Conservation (phyloP, 2,797 vertebrate species). For the Otolemur crassicaudatus region DNA sequence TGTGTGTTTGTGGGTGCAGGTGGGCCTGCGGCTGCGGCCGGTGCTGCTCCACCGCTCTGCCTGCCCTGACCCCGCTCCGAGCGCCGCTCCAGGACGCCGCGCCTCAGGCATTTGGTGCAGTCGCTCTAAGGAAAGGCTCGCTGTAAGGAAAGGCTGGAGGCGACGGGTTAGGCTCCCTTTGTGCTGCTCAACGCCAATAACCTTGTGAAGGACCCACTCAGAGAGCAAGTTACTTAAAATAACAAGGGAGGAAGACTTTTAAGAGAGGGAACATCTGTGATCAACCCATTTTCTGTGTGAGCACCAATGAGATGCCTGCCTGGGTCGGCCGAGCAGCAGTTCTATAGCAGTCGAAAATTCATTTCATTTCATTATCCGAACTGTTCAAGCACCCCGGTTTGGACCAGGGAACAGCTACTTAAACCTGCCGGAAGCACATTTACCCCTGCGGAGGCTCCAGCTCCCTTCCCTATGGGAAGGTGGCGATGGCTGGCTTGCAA, state of each 20-base stretch:
- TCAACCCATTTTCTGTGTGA: slow-evolving; percentile 60
- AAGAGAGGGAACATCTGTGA: slow-evolving; percentile 65
- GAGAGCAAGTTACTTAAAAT: slow-evolving; percentile 50
- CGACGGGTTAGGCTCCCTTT: background rate
- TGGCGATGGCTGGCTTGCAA: slow-evolving; percentile 12
- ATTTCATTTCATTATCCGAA: slow-evolving; percentile 84
- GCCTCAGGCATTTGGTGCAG: fast-evolving
- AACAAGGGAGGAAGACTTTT: slow-evolving; percentile 19
- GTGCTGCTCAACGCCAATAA: background rate
- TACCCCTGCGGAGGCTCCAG: slow-evolving; percentile 81
- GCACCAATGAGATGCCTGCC: slow-evolving; percentile 33
- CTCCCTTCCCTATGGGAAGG: slow-evolving; percentile 69
- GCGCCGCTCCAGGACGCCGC: fast-evolving
- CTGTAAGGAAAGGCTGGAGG: background rate
- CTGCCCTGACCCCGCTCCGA: background rate
- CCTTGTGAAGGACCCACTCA: background rate
- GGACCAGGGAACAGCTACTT: slow-evolving; percentile 77
- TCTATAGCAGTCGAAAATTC: slow-evolving; percentile 78
- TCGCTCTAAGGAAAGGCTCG: background rate
- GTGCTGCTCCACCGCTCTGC: fast-evolving
- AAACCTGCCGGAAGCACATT: slow-evolving; percentile 84
- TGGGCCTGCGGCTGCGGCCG: background rate
- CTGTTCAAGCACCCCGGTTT: slow-evolving; percentile 79
- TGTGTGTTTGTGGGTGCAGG: background rate
- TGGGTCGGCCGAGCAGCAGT: slow-evolving; percentile 72